These are phyloP conservation scores for Brassicogethes aeneus DNA, from an alignment of 2,888 invertebrate species.

Conservation along the genomic window DNA sequence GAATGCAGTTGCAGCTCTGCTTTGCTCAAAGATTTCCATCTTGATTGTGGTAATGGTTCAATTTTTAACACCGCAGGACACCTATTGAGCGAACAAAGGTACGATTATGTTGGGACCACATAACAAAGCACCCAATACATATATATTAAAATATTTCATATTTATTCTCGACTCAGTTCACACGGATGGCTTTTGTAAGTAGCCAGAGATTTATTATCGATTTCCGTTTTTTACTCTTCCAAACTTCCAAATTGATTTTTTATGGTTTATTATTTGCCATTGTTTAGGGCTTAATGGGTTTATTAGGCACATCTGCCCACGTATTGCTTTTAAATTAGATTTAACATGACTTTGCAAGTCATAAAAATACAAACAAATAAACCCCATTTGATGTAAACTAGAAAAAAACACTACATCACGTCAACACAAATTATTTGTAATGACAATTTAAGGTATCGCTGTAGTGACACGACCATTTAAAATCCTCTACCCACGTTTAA, in stretches of 20 bases:
- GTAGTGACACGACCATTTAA: too few relatives aligned
- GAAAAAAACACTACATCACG: too few relatives aligned
- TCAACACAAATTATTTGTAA: too few relatives aligned
- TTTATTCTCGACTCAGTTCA: conserved; percentile 37
- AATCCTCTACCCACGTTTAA: too few relatives aligned
- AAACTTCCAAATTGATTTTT: conserved; percentile 21
- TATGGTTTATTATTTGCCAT: not conserved
- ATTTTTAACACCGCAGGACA: conserved; percentile 42
- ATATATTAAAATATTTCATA: conserved; percentile 41
- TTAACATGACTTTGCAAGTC: too few relatives aligned
- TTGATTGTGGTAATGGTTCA: conserved; percentile 41
- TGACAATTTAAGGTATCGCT: too few relatives aligned
- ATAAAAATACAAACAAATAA: too few relatives aligned
- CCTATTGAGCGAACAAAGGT: conserved; percentile 40
- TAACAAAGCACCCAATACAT: conserved; percentile 40
- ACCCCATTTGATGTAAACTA: too few relatives aligned
- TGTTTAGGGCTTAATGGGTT: not conserved
- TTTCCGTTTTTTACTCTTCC: conserved; percentile 20
- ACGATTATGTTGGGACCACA: conserved; percentile 35
- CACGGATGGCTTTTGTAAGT: conserved; percentile 25
- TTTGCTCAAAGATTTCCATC: conserved; percentile 19
- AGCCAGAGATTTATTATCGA: conserved; percentile 30
- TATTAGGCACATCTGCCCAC: too few relatives aligned
- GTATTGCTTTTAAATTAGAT: too few relatives aligned
- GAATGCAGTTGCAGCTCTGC: not conserved